Percentiles rank a stretch among this genome's conserved stretches.
phyloP scores from a whole-genome alignment of 2,797 vertebrate species.

The Natrix natrix region DNA sequence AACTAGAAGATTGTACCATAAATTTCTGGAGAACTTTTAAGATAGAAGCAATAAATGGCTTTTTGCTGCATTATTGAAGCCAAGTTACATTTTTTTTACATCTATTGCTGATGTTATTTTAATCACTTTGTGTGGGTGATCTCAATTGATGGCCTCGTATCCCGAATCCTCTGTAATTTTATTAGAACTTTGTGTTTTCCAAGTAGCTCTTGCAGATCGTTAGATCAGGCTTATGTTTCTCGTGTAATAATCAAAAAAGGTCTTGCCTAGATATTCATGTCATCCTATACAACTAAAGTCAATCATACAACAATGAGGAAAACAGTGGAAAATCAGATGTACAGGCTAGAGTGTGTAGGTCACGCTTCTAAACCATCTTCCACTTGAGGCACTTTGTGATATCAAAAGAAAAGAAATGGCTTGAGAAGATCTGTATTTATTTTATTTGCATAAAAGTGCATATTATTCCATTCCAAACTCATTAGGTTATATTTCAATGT shows the following conservation, averaged over 20 bases:
- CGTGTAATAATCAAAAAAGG: not conserved
- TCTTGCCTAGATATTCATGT: not conserved
- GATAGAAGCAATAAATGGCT: constrained; percentile 55
- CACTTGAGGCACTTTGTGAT: not conserved
- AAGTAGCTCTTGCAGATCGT: constrained; percentile 43
- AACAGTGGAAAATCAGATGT: not conserved
- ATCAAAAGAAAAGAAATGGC: not conserved
- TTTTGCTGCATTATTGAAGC: constrained; percentile 58
- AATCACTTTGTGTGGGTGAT: constrained; percentile 49
- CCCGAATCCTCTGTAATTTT: constrained; percentile 56
- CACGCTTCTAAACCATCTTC: not conserved
- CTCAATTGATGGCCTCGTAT: constrained; percentile 38
- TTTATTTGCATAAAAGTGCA: not conserved
- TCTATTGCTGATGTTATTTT: constrained; percentile 30
- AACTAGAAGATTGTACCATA: constrained; percentile 42
- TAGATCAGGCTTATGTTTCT: not conserved
- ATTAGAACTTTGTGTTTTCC: constrained; percentile 48
- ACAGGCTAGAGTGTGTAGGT: not conserved
- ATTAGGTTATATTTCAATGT: not conserved
- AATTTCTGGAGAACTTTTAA: constrained; percentile 48
- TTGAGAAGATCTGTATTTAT: not conserved
- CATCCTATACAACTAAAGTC: not conserved
- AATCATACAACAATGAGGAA: not conserved
- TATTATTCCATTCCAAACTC: not conserved
- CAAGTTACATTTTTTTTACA: constrained; percentile 60